Conservation (phyloP, 2,888 invertebrate species). For the Lithophane semibrunnea region DNA sequence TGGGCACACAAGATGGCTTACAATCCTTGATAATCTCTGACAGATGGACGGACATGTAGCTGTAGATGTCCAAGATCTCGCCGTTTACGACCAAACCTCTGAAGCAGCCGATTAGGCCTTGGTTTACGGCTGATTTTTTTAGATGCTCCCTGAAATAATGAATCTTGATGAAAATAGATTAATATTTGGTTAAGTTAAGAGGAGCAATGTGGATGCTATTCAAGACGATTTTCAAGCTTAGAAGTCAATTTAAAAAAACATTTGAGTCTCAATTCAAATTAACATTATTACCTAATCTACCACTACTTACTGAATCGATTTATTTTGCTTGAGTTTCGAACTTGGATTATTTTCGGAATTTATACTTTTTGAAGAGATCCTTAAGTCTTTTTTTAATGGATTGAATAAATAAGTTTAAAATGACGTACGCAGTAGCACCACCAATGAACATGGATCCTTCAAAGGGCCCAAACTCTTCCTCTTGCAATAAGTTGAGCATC, state of each 20-base stretch:
- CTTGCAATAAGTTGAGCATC: conserved; percentile 95
- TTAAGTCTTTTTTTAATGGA: too few relatives aligned
- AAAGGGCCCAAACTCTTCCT: conserved; percentile 97
- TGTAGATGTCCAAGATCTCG: conserved; percentile 97
- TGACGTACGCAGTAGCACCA: conserved; percentile 96
- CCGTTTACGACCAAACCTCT: conserved; percentile 97
- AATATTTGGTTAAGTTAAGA: neutral
- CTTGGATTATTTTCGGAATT: too few relatives aligned
- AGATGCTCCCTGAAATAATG: conserved; percentile 92
- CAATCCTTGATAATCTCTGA: conserved; percentile 98
- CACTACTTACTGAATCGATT: too few relatives aligned
- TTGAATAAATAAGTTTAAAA: neutral
- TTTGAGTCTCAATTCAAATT: neutral
- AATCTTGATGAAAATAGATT: neutral
- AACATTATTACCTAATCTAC: too few relatives aligned
- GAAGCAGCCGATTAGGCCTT: conserved; percentile 98
- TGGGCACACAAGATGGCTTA: conserved; percentile 97
- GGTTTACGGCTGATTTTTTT: conserved; percentile 95
- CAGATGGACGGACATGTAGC: conserved; percentile 97
- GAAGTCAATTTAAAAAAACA: neutral
- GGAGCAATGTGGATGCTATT: neutral
- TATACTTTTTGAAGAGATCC: too few relatives aligned
- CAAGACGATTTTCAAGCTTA: neutral
- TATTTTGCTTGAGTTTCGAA: too few relatives aligned
- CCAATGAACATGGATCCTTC: conserved; percentile 98